phyloP scores from a whole-genome alignment of 1,140 invertebrate genomes.

The Chelonus insularis region DNA sequence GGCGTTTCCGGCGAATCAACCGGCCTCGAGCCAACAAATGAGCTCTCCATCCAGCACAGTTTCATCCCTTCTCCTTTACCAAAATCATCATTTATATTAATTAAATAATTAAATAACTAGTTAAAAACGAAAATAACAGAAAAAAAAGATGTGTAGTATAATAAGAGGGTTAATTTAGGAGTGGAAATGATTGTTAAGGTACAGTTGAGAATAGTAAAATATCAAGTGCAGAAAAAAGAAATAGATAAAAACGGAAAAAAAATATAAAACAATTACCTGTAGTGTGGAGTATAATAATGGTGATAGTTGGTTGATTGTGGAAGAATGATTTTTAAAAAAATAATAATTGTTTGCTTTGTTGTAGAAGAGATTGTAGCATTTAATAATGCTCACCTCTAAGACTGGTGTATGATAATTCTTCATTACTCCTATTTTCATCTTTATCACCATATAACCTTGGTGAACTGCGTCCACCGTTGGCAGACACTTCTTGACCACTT shows the following conservation, averaged over 20 bases:
- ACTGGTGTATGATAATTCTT: conserved; percentile 55
- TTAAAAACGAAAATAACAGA: too few species aligned
- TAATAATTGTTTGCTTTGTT: conserved; percentile 26
- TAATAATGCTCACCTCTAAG: conserved; percentile 60
- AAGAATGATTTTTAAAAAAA: conserved; percentile 42
- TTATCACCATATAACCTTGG: conserved; percentile 54
- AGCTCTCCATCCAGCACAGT: conserved; percentile 86
- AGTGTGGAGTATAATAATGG: conserved; percentile 54
- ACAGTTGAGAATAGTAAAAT: not conserved
- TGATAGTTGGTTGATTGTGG: conserved; percentile 44
- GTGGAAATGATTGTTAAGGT: not conserved
- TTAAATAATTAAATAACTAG: not conserved
- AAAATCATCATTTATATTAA: conserved; percentile 11
- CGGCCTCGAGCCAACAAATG: conserved; percentile 83
- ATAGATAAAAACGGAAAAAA: conserved; percentile 31
- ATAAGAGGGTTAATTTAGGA: not conserved
- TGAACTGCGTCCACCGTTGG: conserved; percentile 52
- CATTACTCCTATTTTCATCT: conserved; percentile 50
- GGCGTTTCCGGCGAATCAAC: conserved; percentile 83
- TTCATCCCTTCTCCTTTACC: conserved; percentile 54
- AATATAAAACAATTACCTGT: conserved; percentile 54
- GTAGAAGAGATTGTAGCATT: conserved; percentile 30
- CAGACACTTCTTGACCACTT: conserved; percentile 68
- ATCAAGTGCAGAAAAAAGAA: not conserved
- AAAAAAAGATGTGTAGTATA: not conserved